Conservation (phyloP, 2,113 vertebrate species). For the Cricetomys ansorgei region DNA sequence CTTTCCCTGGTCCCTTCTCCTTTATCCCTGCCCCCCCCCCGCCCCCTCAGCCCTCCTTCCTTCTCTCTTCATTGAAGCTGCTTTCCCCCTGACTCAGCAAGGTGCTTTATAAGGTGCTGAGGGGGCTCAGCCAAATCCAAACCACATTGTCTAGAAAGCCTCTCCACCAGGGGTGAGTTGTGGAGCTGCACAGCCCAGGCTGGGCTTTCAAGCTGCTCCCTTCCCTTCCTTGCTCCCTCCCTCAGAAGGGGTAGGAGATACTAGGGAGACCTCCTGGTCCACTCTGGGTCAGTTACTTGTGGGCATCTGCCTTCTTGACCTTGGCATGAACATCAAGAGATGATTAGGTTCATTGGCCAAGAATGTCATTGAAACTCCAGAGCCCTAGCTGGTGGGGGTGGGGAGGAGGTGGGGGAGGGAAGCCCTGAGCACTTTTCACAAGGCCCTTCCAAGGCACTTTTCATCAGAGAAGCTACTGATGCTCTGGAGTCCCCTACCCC, state of each 20-base stretch:
- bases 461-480: slow-evolving; percentile 15
- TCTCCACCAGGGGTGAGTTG: slow-evolving; percentile 10
- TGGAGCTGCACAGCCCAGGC: not conserved
- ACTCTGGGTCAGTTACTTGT: not conserved
- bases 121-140: slow-evolving; percentile 81
- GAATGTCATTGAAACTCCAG: slow-evolving; percentile 67
- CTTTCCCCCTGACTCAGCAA: slow-evolving; percentile 83
- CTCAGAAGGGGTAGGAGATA: not conserved
- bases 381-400: not conserved
- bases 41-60: not conserved
- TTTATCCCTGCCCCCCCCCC: not conserved
- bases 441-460: slow-evolving; percentile 45
- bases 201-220: not conserved
- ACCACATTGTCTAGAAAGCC: slow-evolving; percentile 78
- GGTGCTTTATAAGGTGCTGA: slow-evolving; percentile 84
- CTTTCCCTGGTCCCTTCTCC: not conserved
- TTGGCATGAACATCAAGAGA: slow-evolving; percentile 57
- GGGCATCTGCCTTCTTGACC: slow-evolving; percentile 65
- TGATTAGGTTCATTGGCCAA: not conserved
- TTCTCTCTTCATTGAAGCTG: slow-evolving; percentile 49
- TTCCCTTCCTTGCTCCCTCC: not conserved
- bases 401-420: not conserved
- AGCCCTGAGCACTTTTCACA: not conserved
- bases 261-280: not conserved
- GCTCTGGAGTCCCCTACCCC: slow-evolving; percentile 44